Percentiles rank a stretch among this genome's conserved stretches.
phyloP scores from a whole-genome alignment of 2,113 vertebrate species.

The Cyrtonyx montezumae region DNA sequence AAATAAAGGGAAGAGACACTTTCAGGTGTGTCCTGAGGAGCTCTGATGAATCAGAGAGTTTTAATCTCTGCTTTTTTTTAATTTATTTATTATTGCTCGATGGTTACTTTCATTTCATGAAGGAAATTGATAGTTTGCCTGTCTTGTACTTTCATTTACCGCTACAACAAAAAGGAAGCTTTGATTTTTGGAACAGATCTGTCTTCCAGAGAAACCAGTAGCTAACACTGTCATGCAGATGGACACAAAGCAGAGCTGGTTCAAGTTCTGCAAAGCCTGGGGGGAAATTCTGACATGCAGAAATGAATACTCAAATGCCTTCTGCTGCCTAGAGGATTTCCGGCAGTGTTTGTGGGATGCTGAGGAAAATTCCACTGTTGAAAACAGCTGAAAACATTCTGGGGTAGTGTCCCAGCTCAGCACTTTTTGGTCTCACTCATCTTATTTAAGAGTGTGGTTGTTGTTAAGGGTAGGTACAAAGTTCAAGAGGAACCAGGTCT shows the following conservation, averaged over 20 bases:
- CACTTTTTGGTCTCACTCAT: neutral
- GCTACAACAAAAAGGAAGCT: neutral
- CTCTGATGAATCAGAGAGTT: neutral
- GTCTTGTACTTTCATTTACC: constrained; percentile 46
- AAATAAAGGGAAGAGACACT: constrained; percentile 3
- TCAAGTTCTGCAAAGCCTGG: neutral
- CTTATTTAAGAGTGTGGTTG: constrained; percentile 40
- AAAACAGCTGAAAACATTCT: constrained; percentile 54
- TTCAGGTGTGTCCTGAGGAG: constrained; percentile 12
- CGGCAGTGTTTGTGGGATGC: neutral
- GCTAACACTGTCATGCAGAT: neutral
- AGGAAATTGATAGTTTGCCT: constrained; percentile 51
- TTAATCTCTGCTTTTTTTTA: neutral
- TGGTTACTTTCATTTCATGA: constrained; percentile 29
- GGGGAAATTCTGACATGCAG: constrained; percentile 30
- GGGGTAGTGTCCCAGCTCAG: neutral
- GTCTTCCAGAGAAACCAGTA: constrained; percentile 27
- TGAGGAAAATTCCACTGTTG: neutral
- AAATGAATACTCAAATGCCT: constrained; percentile 42
- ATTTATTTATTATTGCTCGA: neutral
- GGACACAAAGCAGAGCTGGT: constrained; percentile 37
- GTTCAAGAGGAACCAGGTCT: neutral
- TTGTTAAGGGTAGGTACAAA: constrained; percentile 19
- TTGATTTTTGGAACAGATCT: constrained; percentile 7
- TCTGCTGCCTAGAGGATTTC: constrained; percentile 30